Evolutionary conservation across 2,797 vertebrate genomes (phyloP).

Genomic region (Phalloptychus januarius): DNA sequence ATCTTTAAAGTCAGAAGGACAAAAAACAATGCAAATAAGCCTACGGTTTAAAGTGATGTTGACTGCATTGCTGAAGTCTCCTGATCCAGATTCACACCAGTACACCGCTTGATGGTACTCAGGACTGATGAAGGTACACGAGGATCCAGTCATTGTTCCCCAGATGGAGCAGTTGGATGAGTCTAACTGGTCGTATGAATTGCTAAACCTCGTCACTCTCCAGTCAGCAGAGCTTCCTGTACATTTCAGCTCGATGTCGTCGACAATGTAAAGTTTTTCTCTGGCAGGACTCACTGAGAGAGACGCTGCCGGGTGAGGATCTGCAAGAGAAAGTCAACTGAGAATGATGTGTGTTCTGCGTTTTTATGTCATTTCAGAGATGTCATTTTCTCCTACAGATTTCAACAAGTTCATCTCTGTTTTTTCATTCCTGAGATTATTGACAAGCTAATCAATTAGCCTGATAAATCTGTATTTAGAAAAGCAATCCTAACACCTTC

Average conservation of each 20-base stretch:
- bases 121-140: background rate
- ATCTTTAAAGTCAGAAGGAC: background rate
- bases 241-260: background rate
- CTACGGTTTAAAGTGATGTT: background rate
- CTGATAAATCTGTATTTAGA: background rate
- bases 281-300: background rate
- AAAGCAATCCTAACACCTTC: background rate
- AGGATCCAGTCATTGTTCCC: background rate
- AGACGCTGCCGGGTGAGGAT: background rate
- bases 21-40: background rate
- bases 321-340: background rate
- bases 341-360: too few relatives aligned
- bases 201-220: background rate
- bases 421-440: background rate
- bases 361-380: background rate
- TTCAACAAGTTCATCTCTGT: background rate
- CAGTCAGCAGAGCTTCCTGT: background rate
- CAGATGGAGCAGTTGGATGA: background rate
- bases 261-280: background rate
- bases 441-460: background rate
- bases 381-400: too few relatives aligned
- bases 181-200: background rate
- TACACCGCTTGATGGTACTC: background rate
- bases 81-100: conserved; percentile 6
- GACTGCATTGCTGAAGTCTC: background rate